Base-by-base conservation (phyloP, 2,797 vertebrate genomes). In the Acropternis orthonyx region DNA sequence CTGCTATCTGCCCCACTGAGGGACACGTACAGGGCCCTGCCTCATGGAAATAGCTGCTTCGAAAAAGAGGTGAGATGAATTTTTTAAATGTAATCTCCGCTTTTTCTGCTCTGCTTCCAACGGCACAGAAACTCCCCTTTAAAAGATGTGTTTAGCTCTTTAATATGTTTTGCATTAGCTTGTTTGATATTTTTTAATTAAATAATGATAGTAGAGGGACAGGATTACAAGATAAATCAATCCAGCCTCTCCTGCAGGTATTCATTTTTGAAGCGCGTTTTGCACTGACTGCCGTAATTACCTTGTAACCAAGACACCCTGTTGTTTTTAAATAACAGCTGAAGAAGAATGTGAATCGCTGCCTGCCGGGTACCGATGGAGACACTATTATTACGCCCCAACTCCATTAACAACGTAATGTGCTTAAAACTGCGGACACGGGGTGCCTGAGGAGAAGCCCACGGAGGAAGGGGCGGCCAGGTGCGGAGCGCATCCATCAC, bases 271-370 rank as follows among this genome's bases (percentile, higher is more conserved):
- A 75, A 34, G 21, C 11, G 26, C 19, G 26, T 28, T 88, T 48
- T 62, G 61, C 43, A 1, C 55, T 12, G 58, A 6, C 39, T 66
- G 83, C 51, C 13, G 0, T 51, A 81, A 86, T 76, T 66, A 78
- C 65, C 41, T 73, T 14, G 93, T 88, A 94, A 94, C 90, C 80
- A 82, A 49, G 94, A 58, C 85, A 51, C 79, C 54, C 65, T 27
- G 8, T 20, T 93, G 91, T 85, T 93, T 95, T 74, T 15, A 27
- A 89, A 36, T 14, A 97, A 68, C 84, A 82, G 4, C 18, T 4
- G 6, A 21, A 49, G 43, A 52, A 72, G 77, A 76, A 62, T 0
- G 85, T 3, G 66, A 59, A 51, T 21, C 67, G 14, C 12, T 55
- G 91, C 89, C 68, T 32, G 73, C 8, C 23, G 66, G 43, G 12